Conservation (phyloP, 2,113 vertebrate species). For the Archilochus colubris region DNA sequence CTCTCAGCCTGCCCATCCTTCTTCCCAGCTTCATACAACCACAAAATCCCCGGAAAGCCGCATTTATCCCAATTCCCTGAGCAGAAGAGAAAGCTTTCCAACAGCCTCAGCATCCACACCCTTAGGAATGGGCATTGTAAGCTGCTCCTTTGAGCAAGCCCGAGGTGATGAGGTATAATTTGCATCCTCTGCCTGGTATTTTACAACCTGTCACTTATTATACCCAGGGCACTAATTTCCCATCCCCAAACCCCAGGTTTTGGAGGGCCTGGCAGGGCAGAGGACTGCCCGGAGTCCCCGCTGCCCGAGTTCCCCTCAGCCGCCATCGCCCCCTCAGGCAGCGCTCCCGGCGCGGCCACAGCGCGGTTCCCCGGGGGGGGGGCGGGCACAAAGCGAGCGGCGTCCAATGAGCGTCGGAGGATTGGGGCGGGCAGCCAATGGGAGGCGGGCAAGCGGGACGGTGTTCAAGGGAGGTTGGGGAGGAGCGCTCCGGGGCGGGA, state of each 20-base stretch:
- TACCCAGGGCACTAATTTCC: too few species aligned
- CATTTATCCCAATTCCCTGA: not conserved
- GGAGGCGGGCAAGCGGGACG: not conserved
- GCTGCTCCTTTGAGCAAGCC: not conserved
- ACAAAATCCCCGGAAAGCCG: too few species aligned
- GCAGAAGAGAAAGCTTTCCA: accelerated
- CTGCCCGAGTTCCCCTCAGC: not conserved
- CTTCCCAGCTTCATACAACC: not conserved
- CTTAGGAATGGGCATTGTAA: not conserved
- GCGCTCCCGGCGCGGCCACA: not conserved
- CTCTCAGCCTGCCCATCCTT: not conserved
- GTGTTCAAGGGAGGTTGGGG: not conserved
- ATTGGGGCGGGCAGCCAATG: not conserved
- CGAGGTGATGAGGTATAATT: too few species aligned
- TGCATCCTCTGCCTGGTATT: too few species aligned
- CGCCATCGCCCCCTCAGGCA: not conserved
- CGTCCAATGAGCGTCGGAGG: not conserved
- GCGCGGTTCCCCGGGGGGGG: not conserved
- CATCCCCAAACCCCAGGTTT: not conserved
- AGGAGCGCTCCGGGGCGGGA: not conserved
- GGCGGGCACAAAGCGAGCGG: not conserved
- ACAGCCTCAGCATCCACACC: accelerated
- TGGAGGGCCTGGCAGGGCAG: too few species aligned
- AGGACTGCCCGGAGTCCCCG: not conserved
- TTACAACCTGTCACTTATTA: accelerated